These are phyloP conservation scores for Cheilosia urbana DNA, from an alignment of 2,888 invertebrate genomes.

Conservation along the genomic window DNA sequence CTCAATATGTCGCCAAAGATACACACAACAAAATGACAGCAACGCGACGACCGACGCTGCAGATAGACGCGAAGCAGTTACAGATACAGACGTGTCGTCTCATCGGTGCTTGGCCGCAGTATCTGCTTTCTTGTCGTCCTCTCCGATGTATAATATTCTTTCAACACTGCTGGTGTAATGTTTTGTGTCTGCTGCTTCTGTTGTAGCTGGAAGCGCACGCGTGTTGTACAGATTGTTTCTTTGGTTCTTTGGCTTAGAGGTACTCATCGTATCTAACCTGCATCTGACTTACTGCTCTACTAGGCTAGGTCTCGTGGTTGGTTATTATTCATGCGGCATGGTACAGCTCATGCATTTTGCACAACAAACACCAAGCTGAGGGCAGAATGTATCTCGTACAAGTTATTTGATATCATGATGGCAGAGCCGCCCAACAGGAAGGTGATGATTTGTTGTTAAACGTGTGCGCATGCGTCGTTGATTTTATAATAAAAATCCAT, in stretches of 20 bases:
- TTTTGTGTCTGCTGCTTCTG: conserved; percentile 30
- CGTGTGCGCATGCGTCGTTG: conserved; percentile 64
- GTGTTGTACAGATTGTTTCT: conserved; percentile 71
- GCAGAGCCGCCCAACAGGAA: conserved; percentile 34
- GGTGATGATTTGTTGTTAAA: conserved; percentile 73
- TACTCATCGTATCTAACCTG: conserved; percentile 12
- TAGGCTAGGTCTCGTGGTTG: conserved; percentile 8
- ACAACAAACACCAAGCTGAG: conserved; percentile 21
- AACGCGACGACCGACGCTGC: conserved; percentile 2
- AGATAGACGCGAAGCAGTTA: conserved; percentile 27
- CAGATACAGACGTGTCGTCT: conserved; percentile 14
- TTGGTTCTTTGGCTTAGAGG: conserved; percentile 47
- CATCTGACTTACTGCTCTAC: conserved; percentile 66
- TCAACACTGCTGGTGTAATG: neutral
- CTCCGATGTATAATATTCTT: neutral
- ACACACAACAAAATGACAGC: conserved; percentile 58
- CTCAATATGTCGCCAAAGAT: conserved; percentile 82
- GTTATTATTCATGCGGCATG: conserved; percentile 52
- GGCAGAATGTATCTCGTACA: conserved; percentile 49
- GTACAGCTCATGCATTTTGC: conserved; percentile 55
- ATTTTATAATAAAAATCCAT: conserved; percentile 16
- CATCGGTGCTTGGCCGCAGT: conserved; percentile 14
- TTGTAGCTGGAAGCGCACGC: conserved; percentile 56
- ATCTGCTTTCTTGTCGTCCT: conserved; percentile 49
- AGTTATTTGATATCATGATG: conserved; percentile 57